Conservation (phyloP, 2,113 vertebrate species). For the Lontra canadensis region DNA sequence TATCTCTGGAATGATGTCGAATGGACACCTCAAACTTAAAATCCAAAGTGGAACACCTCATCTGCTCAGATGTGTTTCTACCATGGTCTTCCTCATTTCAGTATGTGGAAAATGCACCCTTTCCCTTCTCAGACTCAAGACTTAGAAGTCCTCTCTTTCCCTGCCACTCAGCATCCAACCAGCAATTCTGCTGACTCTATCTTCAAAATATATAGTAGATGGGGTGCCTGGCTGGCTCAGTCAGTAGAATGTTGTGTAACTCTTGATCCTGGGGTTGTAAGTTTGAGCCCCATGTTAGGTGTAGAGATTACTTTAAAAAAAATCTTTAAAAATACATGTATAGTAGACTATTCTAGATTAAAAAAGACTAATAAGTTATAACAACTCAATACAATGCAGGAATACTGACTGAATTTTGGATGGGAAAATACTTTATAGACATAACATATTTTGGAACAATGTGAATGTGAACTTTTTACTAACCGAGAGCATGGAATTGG, state of each 20-base stretch:
- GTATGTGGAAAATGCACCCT: not conserved
- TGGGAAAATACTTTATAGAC: not conserved
- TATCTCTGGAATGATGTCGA: not conserved
- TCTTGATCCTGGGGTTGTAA: not conserved
- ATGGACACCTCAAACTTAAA: not conserved
- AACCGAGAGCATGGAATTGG: not conserved
- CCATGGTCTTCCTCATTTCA: not conserved
- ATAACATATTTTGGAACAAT: not conserved
- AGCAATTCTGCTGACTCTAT: not conserved
- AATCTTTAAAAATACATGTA: not conserved
- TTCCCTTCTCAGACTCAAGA: not conserved
- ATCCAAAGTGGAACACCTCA: not conserved
- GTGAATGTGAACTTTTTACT: not conserved
- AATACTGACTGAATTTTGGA: not conserved
- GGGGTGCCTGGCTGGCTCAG: not conserved
- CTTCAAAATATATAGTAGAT: not conserved
- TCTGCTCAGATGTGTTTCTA: not conserved
- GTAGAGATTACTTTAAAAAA: not conserved
- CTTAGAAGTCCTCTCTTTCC: not conserved
- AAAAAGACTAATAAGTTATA: not conserved
- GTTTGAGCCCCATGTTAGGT: not conserved
- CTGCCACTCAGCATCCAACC: not conserved
- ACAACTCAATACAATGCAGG: not conserved
- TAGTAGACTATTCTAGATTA: not conserved
- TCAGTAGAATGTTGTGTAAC: not conserved